These are phyloP conservation scores for Eurosta solidaginis DNA, from an alignment of 1,140 invertebrate species.

Conservation along the genomic window DNA sequence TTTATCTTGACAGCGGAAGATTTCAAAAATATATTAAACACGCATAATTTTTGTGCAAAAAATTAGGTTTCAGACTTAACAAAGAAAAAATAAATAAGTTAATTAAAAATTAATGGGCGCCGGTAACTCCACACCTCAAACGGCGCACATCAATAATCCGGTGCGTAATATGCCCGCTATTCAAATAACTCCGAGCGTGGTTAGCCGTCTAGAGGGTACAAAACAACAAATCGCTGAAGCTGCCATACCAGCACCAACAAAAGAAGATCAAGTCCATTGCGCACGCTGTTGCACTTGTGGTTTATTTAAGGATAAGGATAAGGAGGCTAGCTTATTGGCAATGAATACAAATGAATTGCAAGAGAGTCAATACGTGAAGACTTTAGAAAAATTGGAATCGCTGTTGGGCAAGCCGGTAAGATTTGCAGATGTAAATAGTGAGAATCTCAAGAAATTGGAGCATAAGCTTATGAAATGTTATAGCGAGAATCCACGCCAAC, in stretches of 20 bases:
- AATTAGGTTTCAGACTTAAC: no score
- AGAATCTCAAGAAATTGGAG: not conserved
- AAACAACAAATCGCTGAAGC: not conserved
- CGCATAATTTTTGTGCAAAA: no score
- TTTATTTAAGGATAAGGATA: not conserved
- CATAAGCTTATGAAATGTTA: slow-evolving; percentile 7
- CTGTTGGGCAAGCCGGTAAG: not conserved
- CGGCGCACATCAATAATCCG: slow-evolving; percentile 6
- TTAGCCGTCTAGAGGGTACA: not conserved
- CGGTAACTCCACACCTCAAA: slow-evolving; percentile 13
- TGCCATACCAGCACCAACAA: not conserved
- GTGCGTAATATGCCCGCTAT: not conserved
- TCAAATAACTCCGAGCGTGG: not conserved
- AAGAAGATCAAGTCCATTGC: not conserved
- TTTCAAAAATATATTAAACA: no score
- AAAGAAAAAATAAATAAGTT: not conserved
- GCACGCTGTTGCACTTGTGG: not conserved
- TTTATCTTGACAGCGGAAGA: no score
- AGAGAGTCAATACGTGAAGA: not conserved
- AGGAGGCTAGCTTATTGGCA: not conserved
- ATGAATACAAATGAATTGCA: slow-evolving; percentile 10
- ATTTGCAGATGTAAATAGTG: not conserved
- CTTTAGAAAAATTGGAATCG: not conserved
- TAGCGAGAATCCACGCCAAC: not conserved
- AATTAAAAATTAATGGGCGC: not conserved